Evolutionary conservation across 1,140 invertebrate species (phyloP), one percentile per base, ranked within the genome.

Genomic region (Dreissena rostriformis): DNA sequence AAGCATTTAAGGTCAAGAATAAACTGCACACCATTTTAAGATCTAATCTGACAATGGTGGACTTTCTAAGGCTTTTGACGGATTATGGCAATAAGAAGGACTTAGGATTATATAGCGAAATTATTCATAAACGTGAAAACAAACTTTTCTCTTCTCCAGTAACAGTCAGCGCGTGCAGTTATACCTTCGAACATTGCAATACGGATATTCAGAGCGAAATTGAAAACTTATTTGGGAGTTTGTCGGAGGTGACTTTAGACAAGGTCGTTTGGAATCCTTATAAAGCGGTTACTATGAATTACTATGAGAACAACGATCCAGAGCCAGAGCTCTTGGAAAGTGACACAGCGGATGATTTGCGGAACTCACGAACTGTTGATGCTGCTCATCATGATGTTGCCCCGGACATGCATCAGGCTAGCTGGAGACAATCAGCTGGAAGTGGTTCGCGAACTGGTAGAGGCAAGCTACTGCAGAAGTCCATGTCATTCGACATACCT

Each of bases 181-280:
- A 24, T 19, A 78, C 17, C 0, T 84, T 84, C 65, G 68, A 84
- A 10, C 19, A 15, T 71, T 74, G 73, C 12, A 17, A 70, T 17
- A 52, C 52, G 15, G 74, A 84, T 53, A 8, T 72, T 0, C 26
- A 71, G 14, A 65, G 77, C 1, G 72, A 17, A 17, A 39, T 82
- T 24, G 72, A 75, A 24, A 82, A 73, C 52, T 73, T 82, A 71
- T 82, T 82, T 82, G 80, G 80, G 7, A 55, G n/a, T 67, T 68
- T 82, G 24, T 74, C 72, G 14, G 80, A 82, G 57, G 68, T 75
- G 10, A 66, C 51, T 17, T 71, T 68, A 19, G 72, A 82, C 57
- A 82, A 1, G 0, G 26, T 52, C 8, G 80, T 52, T 10, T 82
- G 80, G 80, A 72, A 82, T 49, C 80, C 39, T 2, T 8, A 8